Evolutionary conservation across 2,797 vertebrate species (phyloP), one percentile per base, ranked within the genome.

Genomic region (Garrulus glandarius): DNA sequence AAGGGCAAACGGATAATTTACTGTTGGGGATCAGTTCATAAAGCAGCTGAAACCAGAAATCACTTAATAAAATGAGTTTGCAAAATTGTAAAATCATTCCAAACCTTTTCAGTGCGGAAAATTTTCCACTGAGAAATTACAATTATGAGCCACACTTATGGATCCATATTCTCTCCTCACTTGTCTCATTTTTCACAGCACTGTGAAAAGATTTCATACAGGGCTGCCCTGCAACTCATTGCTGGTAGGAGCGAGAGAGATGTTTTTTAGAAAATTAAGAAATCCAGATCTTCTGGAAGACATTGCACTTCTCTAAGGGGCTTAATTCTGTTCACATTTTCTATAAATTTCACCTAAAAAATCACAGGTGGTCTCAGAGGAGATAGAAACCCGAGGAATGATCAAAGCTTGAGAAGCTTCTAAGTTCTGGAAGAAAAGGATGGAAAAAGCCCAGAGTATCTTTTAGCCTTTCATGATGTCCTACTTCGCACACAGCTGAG

Each of bases 1-100:
- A 92, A 96, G 65, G 67, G 43, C 92, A 96, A 88, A 75, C 4
- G 39, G 75, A 67, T 88, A 91, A 94, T 96, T 94, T 92, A 77
- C 83, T 93, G 56, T 8, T 59, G 83, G 77, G 91, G 91, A 92
- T 85, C 91, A 78, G 60, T 47, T 95, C 79, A 87, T 92, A 87
- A 96, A 91, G 37, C 61, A 94, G 34, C 41, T 92, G 84, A 92
- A 96, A 93, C 30, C 37, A 94, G 83, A 90, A 76, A 89, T 91
- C 68, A 74, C 82, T 96, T 96, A 64, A 95, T 95, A 78, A 93
- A 95, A 88, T n/a, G 70, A 41, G 36, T 84, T 79, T 88, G 79
- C 59, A 50, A 84, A 95, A 93, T 80, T 81, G 81, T 36, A 91
- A 64, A 75, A 92, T 61, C 37, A 77, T 91, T 92, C 75, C 79